Evolutionary conservation across 2,113 vertebrate genomes (phyloP).

Genomic region (Phylloscopus trochilus): DNA sequence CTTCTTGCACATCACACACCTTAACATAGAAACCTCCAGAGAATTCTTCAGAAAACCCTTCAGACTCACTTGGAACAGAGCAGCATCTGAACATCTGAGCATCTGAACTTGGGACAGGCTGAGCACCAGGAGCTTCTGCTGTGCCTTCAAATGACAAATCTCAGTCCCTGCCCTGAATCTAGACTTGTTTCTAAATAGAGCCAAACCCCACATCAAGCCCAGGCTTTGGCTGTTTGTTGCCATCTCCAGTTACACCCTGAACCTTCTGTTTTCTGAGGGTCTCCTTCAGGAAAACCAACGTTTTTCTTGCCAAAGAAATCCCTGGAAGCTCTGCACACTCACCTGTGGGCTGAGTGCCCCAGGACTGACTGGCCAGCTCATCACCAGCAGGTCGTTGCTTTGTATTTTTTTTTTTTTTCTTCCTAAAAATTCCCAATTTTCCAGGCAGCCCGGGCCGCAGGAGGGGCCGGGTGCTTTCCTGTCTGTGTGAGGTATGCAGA

Average conservation of each 20-base stretch:
- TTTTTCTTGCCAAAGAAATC: neutral
- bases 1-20: neutral
- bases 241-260: neutral
- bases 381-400: too few species aligned
- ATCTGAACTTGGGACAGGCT: too few species aligned
- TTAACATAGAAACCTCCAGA: neutral
- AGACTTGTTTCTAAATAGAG: neutral
- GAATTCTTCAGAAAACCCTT: neutral
- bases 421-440: neutral
- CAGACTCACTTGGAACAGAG: neutral
- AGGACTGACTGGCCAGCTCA: neutral
- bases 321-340: neutral
- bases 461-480: neutral
- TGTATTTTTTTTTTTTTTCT: too few species aligned
- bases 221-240: neutral
- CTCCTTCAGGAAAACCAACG: neutral
- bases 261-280: neutral
- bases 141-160: neutral
- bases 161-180: neutral
- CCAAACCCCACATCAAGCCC: accelerated
- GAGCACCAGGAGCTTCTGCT: neutral
- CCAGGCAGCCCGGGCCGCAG: neutral
- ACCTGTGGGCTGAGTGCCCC: accelerated
- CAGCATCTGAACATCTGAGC: neutral
- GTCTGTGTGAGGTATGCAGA: constrained; percentile 35